Conservation (phyloP, 2,113 vertebrate genomes). For the Scopus umbretta region DNA sequence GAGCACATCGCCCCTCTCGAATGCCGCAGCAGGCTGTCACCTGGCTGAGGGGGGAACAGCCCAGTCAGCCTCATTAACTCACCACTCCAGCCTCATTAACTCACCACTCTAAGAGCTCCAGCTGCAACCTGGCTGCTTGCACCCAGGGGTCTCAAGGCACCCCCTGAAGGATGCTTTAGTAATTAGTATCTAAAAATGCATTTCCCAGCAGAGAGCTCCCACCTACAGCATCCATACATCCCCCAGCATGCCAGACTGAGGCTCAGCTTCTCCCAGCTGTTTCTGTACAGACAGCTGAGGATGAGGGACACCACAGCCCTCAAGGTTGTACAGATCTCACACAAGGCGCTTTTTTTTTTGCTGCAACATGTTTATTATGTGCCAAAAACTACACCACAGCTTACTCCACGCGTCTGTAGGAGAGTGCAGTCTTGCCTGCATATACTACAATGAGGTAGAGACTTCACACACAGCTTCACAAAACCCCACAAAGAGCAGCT, state of each 20-base stretch:
- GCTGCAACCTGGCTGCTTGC: not conserved
- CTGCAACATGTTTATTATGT: conserved; percentile 99
- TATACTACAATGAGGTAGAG: conserved; percentile 99
- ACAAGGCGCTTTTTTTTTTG: conserved; percentile 68
- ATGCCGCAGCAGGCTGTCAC: fast-evolving
- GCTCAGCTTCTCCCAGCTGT: not conserved
- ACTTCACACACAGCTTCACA: conserved; percentile 90
- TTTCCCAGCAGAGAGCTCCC: not conserved
- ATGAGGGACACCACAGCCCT: not conserved
- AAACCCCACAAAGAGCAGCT: conserved; percentile 92
- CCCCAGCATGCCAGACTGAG: fast-evolving
- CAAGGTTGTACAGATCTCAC: fast-evolving
- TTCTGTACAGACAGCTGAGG: too few relatives aligned
- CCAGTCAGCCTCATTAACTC: not conserved
- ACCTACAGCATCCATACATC: not conserved
- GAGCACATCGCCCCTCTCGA: fast-evolving
- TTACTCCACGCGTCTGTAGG: conserved; percentile 93
- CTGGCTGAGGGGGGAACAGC: too few relatives aligned
- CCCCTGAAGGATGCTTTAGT: too few relatives aligned
- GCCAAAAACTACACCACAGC: conserved; percentile 88
- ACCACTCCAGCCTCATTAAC: not conserved
- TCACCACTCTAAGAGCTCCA: not conserved
- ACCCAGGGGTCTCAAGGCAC: fast-evolving
- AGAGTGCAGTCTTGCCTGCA: conserved; percentile 92
- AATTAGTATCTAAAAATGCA: fast-evolving